Conservation (phyloP, 2,888 invertebrate species). For the Microctonus brassicae region DNA sequence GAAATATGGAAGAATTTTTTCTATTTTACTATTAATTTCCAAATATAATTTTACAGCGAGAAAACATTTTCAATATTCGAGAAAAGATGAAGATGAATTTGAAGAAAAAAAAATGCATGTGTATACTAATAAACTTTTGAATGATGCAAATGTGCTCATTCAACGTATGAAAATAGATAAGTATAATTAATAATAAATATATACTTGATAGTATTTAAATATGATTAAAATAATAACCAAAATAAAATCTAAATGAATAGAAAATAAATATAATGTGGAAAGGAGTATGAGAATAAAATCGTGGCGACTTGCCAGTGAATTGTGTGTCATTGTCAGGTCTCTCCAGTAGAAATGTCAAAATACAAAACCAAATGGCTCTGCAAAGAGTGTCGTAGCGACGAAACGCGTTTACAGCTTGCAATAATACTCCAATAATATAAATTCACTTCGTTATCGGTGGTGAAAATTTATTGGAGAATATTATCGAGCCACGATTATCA, state of each 20-base stretch:
- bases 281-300: conserved; percentile 1
- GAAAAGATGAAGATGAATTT: too few species aligned
- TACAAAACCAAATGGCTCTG: conserved; percentile 58
- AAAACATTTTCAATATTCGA: too few species aligned
- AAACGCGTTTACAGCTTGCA: conserved; percentile 52
- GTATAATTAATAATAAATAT: too few species aligned
- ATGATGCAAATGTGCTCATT: too few species aligned
- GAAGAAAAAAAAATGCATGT: too few species aligned
- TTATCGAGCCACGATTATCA: conserved; percentile 68
- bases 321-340: conserved; percentile 20
- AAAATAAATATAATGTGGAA: not conserved
- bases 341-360: conserved; percentile 42
- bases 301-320: conserved; percentile 25
- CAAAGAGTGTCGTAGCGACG: conserved; percentile 55
- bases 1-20: not conserved
- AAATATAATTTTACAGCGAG: too few species aligned
- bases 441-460: conserved; percentile 62
- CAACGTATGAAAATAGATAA: too few species aligned
- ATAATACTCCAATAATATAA: conserved; percentile 61
- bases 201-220: too few species aligned
- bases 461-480: conserved; percentile 66
- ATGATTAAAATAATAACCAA: not conserved
- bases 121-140: too few species aligned
- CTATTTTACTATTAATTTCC: too few species aligned
- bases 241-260: not conserved